Conservation (phyloP, 2,797 vertebrate genomes). For the Euthynnus affinis region DNA sequence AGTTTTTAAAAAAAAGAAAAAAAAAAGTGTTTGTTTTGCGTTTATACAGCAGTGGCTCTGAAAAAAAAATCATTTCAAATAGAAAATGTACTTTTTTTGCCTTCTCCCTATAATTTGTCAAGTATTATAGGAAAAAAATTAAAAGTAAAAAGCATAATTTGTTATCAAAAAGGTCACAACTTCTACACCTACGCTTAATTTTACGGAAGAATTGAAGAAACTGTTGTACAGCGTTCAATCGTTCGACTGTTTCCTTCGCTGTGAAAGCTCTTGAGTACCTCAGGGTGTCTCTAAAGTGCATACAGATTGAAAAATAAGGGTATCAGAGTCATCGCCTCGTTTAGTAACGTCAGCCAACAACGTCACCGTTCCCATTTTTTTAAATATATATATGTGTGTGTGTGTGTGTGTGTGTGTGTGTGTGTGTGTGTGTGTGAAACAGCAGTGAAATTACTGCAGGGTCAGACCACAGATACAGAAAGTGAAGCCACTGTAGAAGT, state of each 20-base stretch:
- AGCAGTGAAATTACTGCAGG: neutral
- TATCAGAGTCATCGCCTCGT: constrained; percentile 40
- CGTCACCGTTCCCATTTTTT: neutral
- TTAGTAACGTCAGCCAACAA: constrained; percentile 13
- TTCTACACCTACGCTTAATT: neutral
- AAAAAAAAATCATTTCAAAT: constrained; percentile 38
- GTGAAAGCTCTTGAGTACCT: constrained; percentile 68
- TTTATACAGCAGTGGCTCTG: constrained; percentile 50
- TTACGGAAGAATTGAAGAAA: neutral
- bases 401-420: constrained; percentile 7
- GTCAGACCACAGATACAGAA: neutral
- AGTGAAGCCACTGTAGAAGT: constrained; percentile 13
- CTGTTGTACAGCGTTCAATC: constrained; percentile 12
- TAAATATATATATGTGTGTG: constrained; percentile 19
- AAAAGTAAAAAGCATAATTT: neutral
- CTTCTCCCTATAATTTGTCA: constrained; percentile 11
- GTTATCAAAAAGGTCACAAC: constrained; percentile 1
- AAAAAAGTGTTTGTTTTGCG: constrained; percentile 20
- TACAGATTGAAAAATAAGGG: constrained; percentile 65
- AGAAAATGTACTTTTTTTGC: neutral
- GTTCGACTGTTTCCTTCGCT: constrained; percentile 25
- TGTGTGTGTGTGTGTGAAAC: constrained; percentile 5
- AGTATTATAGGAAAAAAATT: constrained; percentile 2
- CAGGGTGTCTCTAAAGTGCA: constrained; percentile 78
- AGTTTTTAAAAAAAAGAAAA: too few species aligned